These are phyloP conservation scores for Ecdyonurus torrentis DNA, from an alignment of 2,888 invertebrate genomes.

Conservation along the genomic window DNA sequence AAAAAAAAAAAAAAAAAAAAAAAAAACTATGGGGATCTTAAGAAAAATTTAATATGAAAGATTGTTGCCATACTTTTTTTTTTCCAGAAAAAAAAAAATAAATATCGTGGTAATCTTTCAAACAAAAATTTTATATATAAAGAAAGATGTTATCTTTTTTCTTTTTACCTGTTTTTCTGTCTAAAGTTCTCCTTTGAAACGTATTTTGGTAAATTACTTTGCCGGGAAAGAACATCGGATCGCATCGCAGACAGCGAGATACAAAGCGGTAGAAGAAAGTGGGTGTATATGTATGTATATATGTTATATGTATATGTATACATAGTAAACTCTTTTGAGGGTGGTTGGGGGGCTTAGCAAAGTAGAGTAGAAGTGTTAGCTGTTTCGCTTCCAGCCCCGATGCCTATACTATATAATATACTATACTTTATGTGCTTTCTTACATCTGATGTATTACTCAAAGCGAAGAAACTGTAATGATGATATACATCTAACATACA, in stretches of 20 bases:
- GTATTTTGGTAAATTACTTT: neutral
- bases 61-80: neutral
- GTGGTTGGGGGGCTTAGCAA: neutral
- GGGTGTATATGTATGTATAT: too few relatives aligned
- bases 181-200: neutral
- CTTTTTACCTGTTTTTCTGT: neutral
- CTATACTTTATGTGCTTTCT: neutral
- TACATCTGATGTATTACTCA: neutral
- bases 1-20: neutral
- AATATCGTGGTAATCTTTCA: neutral
- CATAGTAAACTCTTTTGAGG: neutral
- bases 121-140: neutral
- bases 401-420: too few relatives aligned
- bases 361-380: neutral
- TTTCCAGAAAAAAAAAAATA: neutral
- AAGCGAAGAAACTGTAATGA: neutral
- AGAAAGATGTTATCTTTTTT: neutral
- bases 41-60: neutral
- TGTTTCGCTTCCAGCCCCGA: neutral
- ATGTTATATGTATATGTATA: too few relatives aligned
- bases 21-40: neutral
- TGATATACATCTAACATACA: neutral
- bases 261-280: neutral
- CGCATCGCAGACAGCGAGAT: neutral
- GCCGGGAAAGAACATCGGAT: neutral